phyloP scores from a whole-genome alignment of 2,797 vertebrate species.

The Babyrousa celebensis region DNA sequence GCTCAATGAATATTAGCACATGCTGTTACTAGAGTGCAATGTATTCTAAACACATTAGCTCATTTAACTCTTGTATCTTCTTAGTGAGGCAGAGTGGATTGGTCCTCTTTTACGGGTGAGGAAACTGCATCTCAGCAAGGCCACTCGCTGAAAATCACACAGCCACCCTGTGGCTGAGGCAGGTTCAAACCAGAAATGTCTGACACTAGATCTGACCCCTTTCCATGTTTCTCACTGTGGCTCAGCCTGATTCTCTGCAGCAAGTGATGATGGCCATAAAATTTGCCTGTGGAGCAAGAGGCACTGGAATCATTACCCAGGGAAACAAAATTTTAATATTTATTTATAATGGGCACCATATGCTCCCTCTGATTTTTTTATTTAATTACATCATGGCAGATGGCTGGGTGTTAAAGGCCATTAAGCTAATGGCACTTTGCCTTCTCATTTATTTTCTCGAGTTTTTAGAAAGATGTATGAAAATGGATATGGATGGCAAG shows the following conservation, averaged over 20 bases:
- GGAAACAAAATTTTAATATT: constrained; percentile 88
- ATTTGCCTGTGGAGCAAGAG: constrained; percentile 49
- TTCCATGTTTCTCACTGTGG: accelerated
- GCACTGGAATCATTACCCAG: constrained; percentile 69
- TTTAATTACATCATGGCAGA: constrained; percentile 92
- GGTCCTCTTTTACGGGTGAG: background rate
- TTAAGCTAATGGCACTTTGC: constrained; percentile 90
- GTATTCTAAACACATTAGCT: background rate
- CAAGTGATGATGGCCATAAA: background rate
- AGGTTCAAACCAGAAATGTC: background rate
- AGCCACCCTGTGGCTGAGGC: too few relatives aligned
- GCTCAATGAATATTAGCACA: background rate
- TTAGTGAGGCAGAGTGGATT: background rate
- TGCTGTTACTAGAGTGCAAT: accelerated
- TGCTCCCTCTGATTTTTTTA: constrained; percentile 90
- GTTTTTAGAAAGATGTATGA: constrained; percentile 70
- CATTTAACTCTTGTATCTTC: background rate
- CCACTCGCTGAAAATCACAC: background rate
- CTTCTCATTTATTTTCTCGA: constrained; percentile 87
- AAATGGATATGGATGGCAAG: background rate
- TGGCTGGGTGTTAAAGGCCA: constrained; percentile 90
- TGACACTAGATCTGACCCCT: background rate
- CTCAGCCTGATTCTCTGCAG: background rate
- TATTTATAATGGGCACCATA: constrained; percentile 91
- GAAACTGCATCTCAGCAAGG: background rate